A percentile compares a stretch with the other conserved stretches of the same genome.
Evolutionary conservation across 1,140 invertebrate genomes (phyloP).

Genomic region (Vollenhovia emeryi): DNA sequence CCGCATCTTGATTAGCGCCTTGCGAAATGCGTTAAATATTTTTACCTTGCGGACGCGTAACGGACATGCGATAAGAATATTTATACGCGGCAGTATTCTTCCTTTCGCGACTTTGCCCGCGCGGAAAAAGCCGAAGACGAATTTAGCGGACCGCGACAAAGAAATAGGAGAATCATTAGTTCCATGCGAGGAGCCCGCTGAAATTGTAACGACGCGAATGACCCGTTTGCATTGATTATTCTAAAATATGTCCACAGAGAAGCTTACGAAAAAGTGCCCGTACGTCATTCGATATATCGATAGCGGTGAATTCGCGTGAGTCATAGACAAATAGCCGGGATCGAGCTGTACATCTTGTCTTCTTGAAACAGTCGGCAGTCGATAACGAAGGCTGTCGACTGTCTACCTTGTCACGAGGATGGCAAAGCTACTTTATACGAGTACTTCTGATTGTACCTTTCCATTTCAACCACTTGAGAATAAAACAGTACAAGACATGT

Average conservation of each 20-base stretch:
- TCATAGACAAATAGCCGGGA: conserved; percentile 24
- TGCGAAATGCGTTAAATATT: conserved; percentile 57
- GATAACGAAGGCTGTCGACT: not conserved
- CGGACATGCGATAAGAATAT: conserved; percentile 55
- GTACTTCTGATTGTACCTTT: conserved; percentile 1
- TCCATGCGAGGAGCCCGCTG: not conserved
- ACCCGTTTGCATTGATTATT: not conserved
- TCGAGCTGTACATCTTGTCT: conserved; percentile 2
- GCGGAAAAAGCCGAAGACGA: not conserved
- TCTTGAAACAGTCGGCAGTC: conserved; percentile 27
- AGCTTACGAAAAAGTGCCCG: not conserved
- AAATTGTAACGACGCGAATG: not conserved
- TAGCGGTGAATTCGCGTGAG: conserved; percentile 11
- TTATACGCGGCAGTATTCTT: not conserved
- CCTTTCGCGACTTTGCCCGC: not conserved
- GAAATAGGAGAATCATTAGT: not conserved
- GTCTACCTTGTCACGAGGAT: not conserved
- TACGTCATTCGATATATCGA: not conserved
- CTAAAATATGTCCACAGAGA: not conserved
- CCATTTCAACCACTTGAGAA: not conserved
- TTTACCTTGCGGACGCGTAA: conserved; percentile 43
- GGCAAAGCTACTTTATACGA: not conserved
- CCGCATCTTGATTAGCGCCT: conserved; percentile 63
- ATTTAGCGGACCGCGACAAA: not conserved
- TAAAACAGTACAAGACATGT: not conserved